A percentile compares a stretch with the other conserved stretches of the same genome.
Evolutionary conservation across 2,888 invertebrate genomes (phyloP).

Genomic region (Adelognathus sp.): DNA sequence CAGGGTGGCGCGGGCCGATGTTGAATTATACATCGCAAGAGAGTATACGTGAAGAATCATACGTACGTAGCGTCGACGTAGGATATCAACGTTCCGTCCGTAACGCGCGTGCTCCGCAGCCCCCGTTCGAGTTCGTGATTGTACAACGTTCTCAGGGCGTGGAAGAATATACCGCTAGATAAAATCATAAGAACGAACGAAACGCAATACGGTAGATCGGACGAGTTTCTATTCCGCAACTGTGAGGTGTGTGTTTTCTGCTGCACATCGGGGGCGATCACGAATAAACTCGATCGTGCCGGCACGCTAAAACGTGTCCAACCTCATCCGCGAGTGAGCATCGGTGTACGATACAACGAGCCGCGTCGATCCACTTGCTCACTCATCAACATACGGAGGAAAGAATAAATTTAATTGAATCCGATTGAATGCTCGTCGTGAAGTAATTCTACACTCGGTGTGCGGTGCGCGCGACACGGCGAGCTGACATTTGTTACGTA

Average conservation of each 20-base stretch:
- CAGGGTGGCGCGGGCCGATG: constrained; percentile 15
- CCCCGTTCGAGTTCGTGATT: constrained; percentile 24
- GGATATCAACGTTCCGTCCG: background rate
- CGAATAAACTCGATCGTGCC: constrained; percentile 50
- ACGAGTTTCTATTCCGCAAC: constrained; percentile 49
- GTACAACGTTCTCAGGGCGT: constrained; percentile 43
- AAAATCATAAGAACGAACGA: constrained; percentile 51
- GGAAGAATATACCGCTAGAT: constrained; percentile 52
- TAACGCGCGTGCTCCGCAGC: background rate
- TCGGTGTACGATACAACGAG: constrained; percentile 3
- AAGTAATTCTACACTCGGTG: constrained; percentile 54
- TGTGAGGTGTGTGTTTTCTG: background rate
- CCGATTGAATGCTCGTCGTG: constrained; percentile 40
- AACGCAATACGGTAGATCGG: constrained; percentile 47
- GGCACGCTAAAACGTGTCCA: constrained; percentile 33
- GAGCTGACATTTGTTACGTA: constrained; percentile 34
- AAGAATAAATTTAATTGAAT: constrained; percentile 52
- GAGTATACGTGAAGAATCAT: constrained; percentile 34
- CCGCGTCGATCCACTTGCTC: constrained; percentile 6
- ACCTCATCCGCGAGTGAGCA: too few species aligned
- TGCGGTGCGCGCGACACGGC: background rate
- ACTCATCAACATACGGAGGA: background rate
- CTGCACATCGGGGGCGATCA: constrained; percentile 36
- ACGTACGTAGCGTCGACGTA: background rate
- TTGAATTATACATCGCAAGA: constrained; percentile 47